Evolutionary conservation across 2,888 invertebrate species (phyloP), one percentile per base, ranked within the genome.

Genomic region (Neoscelio sp.): DNA sequence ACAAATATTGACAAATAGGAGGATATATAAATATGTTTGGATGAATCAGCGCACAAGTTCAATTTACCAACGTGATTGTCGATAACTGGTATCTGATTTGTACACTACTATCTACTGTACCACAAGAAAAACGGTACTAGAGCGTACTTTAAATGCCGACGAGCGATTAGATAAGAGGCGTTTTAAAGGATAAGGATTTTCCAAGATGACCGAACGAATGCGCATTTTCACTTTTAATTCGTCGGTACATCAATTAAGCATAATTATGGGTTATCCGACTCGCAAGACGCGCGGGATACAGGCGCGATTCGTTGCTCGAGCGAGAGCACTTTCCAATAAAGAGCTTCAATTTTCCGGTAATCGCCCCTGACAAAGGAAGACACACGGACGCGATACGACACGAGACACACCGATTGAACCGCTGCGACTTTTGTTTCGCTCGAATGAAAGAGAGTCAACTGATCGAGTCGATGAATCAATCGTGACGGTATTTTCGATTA

Each of bases 271-370:
- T 67, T 68, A 68, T 71, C 46, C 42, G 28, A 18, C 12, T 48
- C 30, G 46, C 40, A 46, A 65, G 50, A 65, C 7, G 38, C 17
- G n/a, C 35, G 52, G 33, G 52, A 52, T 33, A 52, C 12, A 10
- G n/a, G 44, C 23, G 44, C 20, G 48, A 76, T 20, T 62, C 52
- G 28, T 35, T 33, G 64, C 44, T 77, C 50, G 67, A 71, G 56
- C 52, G 54, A 67, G 67, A 67, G 65, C 78, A 78, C 78, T 78
- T 73, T 78, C 78, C 74, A 78, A 78, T 74, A 60, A 78, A 78
- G 64, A 74, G 78, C 74, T 73, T 68, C 67, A 78, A 78, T 78
- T 78, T 78, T 74, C 78, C 74, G 74, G 78, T 65, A 71, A 67
- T 67, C 71, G 52, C 71, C 38, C 15, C 48, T 42, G 54, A 54